phyloP scores from a whole-genome alignment of 2,797 vertebrate genomes.

The Aratinga solstitialis region DNA sequence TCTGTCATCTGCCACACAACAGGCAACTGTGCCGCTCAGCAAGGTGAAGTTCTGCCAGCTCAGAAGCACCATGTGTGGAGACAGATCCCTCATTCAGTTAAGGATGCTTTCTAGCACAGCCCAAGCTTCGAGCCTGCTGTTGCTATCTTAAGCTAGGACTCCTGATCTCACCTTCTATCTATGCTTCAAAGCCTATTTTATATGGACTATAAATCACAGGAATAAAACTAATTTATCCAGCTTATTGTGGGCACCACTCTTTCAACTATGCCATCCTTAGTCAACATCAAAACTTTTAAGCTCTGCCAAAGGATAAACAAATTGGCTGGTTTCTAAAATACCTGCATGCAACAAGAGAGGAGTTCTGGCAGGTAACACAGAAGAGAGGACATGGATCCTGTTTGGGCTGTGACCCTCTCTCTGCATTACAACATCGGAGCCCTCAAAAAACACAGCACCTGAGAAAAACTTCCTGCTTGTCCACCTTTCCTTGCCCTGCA shows the following conservation, averaged over 20 bases:
- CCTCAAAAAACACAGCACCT: not conserved
- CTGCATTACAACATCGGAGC: not conserved
- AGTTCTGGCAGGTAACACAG: not conserved
- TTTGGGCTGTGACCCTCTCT: not conserved
- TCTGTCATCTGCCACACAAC: not conserved
- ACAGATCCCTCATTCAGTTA: not conserved
- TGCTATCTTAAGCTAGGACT: not conserved
- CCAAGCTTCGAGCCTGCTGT: not conserved
- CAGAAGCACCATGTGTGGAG: not conserved
- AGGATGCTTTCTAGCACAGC: not conserved
- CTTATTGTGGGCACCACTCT: not conserved
- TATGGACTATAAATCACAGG: not conserved
- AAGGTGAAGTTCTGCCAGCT: not conserved
- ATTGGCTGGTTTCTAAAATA: not conserved
- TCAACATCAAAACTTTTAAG: not conserved
- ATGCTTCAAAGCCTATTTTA: not conserved
- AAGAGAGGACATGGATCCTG: not conserved
- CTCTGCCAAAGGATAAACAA: not conserved
- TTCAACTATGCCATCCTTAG: not conserved
- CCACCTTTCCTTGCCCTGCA: slow-evolving; percentile 10
- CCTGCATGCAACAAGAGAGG: not conserved
- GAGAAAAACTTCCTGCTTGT: slow-evolving; percentile 20
- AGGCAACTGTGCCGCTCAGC: not conserved
- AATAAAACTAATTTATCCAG: not conserved
- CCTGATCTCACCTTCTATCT: not conserved